Base-by-base conservation (phyloP, 2,888 invertebrate species). In the Linnaemya vulpina region DNA sequence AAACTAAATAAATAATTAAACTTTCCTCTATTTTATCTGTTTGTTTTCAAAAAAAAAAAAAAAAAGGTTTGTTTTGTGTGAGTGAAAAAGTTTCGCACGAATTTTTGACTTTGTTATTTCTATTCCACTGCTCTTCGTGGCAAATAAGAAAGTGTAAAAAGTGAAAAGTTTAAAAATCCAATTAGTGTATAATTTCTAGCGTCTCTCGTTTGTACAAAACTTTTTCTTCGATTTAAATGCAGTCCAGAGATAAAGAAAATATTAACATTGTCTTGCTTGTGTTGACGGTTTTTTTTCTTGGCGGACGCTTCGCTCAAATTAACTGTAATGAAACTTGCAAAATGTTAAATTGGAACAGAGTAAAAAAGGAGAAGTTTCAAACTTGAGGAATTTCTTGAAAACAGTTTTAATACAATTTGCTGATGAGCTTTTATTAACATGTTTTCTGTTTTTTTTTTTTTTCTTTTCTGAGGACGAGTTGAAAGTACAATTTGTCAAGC, bases 91-190 rank as follows among this genome's bases (percentile, higher is more conserved):
- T 84, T 80, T 80, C 46, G 35, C 67, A 75, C 51, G 60, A 76
- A 84, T 79, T 80, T 79, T 79, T 84, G 84, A 84, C 84, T 84
- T 84, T 79, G 79, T 80, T 84, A 71, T 84, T 84, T 75, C 46
- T 62, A 53, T 76, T 80, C 80, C 73, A 84, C 80, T 80, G 84
- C 76, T 79, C 46, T 20, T 67, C 62, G 71, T 80, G 25, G 49
- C 38, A 65, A 49, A 51, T 25, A 76, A 51, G 25, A 76, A 35
- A 49, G n/a, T n/a, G 20, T 10, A 71, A 70, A 38, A 70, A 60
- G 49, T 58, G 17, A 70, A 84, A 84, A 84, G 76, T 84, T 84
- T 62, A 71, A 62, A 78, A 80, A 84, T 73, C 84, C 76, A 84
- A 80, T 80, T 84, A 80, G 76, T 76, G 35, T 80, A 73, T 35